Percentiles rank a stretch among this genome's conserved stretches.
phyloP scores from a whole-genome alignment of 2,888 invertebrate species.

The Pseudococcus jackbeardsleyi region DNA sequence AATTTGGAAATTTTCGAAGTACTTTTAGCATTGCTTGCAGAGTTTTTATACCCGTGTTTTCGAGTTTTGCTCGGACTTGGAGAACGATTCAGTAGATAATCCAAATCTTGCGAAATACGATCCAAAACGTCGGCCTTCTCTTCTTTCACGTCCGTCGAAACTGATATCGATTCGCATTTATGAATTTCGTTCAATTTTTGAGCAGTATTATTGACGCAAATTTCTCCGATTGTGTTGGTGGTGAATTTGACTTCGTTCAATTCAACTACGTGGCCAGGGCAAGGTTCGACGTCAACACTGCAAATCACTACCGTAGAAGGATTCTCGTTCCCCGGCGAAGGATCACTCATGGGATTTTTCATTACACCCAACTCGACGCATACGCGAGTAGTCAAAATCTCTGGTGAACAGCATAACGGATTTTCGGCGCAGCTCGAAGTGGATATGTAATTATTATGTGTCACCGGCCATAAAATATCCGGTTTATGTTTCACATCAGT shows the following conservation, averaged over 20 bases:
- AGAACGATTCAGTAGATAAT: conserved; percentile 81
- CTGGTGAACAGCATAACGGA: conserved; percentile 67
- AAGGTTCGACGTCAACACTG: conserved; percentile 69
- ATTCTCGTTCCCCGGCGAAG: conserved; percentile 65
- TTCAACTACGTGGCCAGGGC: conserved; percentile 67
- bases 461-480: conserved; percentile 56
- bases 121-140: conserved; percentile 75
- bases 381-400: conserved; percentile 72
- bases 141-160: neutral
- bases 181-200: conserved; percentile 28
- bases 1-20: neutral
- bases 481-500: conserved; percentile 33
- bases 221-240: conserved; percentile 68
- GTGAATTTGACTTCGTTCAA: conserved; percentile 67
- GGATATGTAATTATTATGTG: conserved; percentile 60
- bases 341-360: conserved; percentile 34
- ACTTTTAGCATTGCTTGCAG: neutral
- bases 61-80: conserved; percentile 50
- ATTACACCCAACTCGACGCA: conserved; percentile 72
- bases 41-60: neutral
- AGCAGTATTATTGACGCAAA: conserved; percentile 27
- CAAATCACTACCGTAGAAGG: conserved; percentile 69
- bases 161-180: neutral
- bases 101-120: conserved; percentile 85
- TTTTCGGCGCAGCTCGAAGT: conserved; percentile 28